These are phyloP conservation scores for Rhinopomastus cyanomelas DNA, from an alignment of 2,113 vertebrate species.

Conservation along the genomic window DNA sequence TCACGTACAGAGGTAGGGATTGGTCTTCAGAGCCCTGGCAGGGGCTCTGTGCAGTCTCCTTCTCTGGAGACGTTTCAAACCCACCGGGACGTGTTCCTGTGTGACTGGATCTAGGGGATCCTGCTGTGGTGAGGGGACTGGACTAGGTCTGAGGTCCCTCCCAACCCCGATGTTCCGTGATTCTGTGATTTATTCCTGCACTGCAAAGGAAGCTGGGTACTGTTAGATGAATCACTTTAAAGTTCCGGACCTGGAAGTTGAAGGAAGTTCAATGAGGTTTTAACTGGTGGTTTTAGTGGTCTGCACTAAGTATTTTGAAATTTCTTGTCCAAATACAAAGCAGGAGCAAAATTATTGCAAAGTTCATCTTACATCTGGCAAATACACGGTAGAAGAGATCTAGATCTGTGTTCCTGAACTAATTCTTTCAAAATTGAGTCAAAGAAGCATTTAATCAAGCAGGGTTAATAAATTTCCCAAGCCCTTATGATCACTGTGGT, in stretches of 20 bases:
- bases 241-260: not conserved
- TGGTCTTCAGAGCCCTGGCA: too few relatives aligned
- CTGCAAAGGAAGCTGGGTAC: not conserved
- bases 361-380: not conserved
- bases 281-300: not conserved
- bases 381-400: not conserved
- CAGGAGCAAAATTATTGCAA: not conserved
- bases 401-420: constrained; percentile 18
- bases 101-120: too few relatives aligned
- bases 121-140: too few relatives aligned
- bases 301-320: not conserved
- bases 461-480: constrained; percentile 32
- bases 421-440: not conserved
- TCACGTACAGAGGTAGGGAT: too few relatives aligned
- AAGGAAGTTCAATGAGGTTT: not conserved
- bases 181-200: not conserved
- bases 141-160: too few relatives aligned
- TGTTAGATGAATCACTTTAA: not conserved
- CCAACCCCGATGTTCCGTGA: too few relatives aligned
- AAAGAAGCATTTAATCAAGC: constrained; percentile 36
- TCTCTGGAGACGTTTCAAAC: too few relatives aligned
- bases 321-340: not conserved
- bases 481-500: not conserved
- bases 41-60: too few relatives aligned
- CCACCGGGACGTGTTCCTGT: too few relatives aligned